Evolutionary conservation across 2,888 invertebrate species (phyloP).

Genomic region (Polydrusus pterygomalis): DNA sequence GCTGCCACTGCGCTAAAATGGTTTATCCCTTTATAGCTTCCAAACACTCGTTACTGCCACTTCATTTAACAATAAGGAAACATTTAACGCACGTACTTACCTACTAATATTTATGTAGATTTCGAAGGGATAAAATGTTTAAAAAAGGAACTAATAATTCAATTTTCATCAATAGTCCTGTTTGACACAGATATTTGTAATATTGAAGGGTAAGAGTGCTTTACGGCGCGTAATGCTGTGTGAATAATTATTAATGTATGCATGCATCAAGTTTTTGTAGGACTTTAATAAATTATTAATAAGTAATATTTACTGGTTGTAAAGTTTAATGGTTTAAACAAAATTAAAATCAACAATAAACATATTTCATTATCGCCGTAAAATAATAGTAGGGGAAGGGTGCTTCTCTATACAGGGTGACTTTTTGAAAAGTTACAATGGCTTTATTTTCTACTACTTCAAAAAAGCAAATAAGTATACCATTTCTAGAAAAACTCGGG

Average conservation of each 20-base stretch:
- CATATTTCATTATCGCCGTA: background rate
- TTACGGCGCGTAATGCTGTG: background rate
- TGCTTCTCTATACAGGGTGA: too few species aligned
- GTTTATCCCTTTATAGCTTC: too few species aligned
- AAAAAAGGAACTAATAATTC: background rate
- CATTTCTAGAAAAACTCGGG: too few species aligned
- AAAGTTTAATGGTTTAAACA: background rate
- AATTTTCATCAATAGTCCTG: background rate
- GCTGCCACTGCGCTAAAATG: too few species aligned
- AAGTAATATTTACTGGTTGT: background rate
- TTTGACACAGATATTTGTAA: background rate
- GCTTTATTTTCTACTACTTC: too few species aligned
- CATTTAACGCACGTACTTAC: background rate
- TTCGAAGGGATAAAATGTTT: background rate
- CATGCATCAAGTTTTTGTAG: background rate
- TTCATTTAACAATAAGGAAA: constrained; percentile 1
- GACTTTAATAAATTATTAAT: background rate
- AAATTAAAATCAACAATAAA: background rate
- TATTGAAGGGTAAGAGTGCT: background rate
- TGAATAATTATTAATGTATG: background rate
- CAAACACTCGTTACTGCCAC: background rate
- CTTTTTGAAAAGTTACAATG: too few species aligned
- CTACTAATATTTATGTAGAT: constrained; percentile 13
- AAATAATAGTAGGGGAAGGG: too few species aligned
- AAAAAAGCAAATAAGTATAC: too few species aligned